phyloP scores from a whole-genome alignment of 1,140 invertebrate species.

The Bombus soroeensis region DNA sequence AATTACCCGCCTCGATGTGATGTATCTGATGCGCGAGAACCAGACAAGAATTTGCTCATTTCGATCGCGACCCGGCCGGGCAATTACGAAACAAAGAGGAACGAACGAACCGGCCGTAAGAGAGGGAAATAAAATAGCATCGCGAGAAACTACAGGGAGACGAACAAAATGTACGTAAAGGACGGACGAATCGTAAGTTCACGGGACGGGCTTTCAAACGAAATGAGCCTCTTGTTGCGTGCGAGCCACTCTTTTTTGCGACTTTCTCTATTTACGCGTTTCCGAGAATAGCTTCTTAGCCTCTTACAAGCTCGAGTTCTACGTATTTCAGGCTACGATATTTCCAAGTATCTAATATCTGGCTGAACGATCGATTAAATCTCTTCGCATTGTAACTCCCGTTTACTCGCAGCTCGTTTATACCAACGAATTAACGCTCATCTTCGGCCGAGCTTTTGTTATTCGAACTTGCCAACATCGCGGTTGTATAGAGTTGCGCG shows the following conservation, averaged over 20 bases:
- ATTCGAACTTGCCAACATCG: neutral
- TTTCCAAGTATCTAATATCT: neutral
- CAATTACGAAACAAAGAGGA: conserved; percentile 40
- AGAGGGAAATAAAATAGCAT: neutral
- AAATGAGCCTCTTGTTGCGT: conserved; percentile 1
- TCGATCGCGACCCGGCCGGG: neutral
- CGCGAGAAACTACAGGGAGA: neutral
- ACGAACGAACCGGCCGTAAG: neutral
- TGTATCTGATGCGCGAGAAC: conserved; percentile 14
- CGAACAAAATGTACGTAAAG: neutral
- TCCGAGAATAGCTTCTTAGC: neutral
- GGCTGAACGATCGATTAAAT: neutral
- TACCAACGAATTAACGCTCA: neutral
- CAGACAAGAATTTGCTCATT: conserved; percentile 31
- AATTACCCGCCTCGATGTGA: conserved; percentile 36
- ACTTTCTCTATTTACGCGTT: conserved; percentile 23
- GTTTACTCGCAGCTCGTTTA: neutral
- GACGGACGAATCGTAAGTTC: neutral
- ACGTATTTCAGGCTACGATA: neutral
- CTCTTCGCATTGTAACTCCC: neutral
- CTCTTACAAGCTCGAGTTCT: neutral
- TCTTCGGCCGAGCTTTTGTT: neutral
- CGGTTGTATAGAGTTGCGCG: fast-evolving
- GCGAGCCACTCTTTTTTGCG: conserved; percentile 3
- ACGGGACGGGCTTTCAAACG: neutral